Evolutionary conservation across 1,140 invertebrate genomes (phyloP), one percentile per base, ranked within the genome.

Genomic region (Procambarus virginalis): DNA sequence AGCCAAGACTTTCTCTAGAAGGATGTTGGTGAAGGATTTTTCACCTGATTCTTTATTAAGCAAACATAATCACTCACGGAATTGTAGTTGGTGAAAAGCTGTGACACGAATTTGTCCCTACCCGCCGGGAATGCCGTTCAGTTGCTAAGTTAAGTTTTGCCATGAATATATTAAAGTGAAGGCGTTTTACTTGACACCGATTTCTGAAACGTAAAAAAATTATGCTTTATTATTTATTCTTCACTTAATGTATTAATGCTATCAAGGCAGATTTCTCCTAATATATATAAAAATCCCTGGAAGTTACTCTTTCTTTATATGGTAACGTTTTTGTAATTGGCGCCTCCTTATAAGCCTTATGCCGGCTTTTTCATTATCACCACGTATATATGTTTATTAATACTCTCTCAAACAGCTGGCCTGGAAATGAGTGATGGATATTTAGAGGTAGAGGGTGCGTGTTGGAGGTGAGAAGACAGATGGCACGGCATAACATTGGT

Each of bases 1-100:
- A 51, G 78, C 51, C 46, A 70, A 60, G 60, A 81, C 86, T 88
- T 82, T 88, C 84, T 86, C 84, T 86, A 73, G 78, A 9, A 51
- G 86, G 86, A 81, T 88, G 86, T 88, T 81, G 73, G 64, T 22
- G 46, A 49, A 76, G 64, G 77, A 88, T 88, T 82, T 81, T 88
- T 88, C 79, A 88, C 76, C 78, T 73, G 86, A 58, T 58, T 58
- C 20, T 51, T 9, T 49, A 73, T 88, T 76, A 88, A 78, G 78
- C 86, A 88, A 88, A 82, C 76, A 68, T 46, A 48, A 4, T 45
- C 48, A 86, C 14, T 77, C 49, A 78, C 73, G 75, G 49, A 58
- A 60, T 58, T 60, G 17, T 34, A n/a, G 22, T 48, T 60, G 51
- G 6, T 81, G 22, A 51, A 22, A 2, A 60, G 34, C 1, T 34